Percentiles rank a stretch among this genome's conserved stretches.
These are phyloP conservation scores for Drosophila kepulauana DNA, from an alignment of 1,140 invertebrate species.

Conservation along the genomic window DNA sequence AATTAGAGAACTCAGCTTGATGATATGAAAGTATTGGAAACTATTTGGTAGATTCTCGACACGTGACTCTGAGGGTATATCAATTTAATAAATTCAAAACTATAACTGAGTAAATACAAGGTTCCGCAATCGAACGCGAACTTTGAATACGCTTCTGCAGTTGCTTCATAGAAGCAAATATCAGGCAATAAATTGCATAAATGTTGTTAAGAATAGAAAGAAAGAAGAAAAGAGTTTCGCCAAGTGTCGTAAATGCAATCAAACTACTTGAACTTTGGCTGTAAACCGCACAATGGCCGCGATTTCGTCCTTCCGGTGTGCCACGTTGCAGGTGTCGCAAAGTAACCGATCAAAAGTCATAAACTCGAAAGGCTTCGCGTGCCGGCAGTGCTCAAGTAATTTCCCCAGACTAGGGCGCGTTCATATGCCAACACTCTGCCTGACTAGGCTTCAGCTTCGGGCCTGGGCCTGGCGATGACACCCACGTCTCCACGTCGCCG, in stretches of 20 bases:
- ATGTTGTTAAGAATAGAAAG: neutral
- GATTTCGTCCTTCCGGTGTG: constrained; percentile 18
- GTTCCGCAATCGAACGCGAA: constrained; percentile 43
- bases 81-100: constrained; percentile 69
- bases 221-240: constrained; percentile 35
- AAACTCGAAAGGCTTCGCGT: constrained; percentile 70
- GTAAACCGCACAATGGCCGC: constrained; percentile 43
- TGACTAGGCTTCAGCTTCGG: constrained; percentile 17
- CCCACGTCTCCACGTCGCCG: constrained; percentile 70
- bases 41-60: constrained; percentile 6
- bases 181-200: neutral
- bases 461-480: constrained; percentile 63
- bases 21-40: constrained; percentile 35
- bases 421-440: constrained; percentile 72
- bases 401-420: constrained; percentile 18
- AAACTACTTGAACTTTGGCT: constrained; percentile 74
- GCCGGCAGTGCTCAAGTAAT: constrained; percentile 48
- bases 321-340: constrained; percentile 60
- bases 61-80: constrained; percentile 43
- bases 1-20: constrained; percentile 27
- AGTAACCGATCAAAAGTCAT: constrained; percentile 66
- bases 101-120: constrained; percentile 33
- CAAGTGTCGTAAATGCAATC: constrained; percentile 73
- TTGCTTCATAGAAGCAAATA: neutral
- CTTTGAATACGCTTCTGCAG: constrained; percentile 61